Evolutionary conservation across 1,140 invertebrate genomes (phyloP), one percentile per base, ranked within the genome.

Genomic region (Anoplolepis gracilipes): DNA sequence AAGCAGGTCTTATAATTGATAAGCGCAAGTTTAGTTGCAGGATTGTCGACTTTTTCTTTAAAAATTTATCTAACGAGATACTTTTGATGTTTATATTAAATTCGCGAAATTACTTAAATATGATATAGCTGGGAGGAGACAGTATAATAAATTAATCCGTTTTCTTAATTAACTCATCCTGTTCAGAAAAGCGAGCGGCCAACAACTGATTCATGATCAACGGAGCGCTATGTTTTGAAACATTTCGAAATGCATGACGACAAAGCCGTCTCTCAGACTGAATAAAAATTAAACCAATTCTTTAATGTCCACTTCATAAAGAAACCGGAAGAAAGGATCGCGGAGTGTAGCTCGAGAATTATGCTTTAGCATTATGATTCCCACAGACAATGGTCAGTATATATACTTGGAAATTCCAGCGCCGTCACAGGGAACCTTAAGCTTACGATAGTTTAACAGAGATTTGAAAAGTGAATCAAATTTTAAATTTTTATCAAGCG

Each of bases 311-410:
- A 46, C 55, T 28, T 39, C 53, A 28, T 25, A 28, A 75, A 75
- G 49, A 28, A 70, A 75, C 46, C 1, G 19, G 1, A 49, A 36
- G 53, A 59, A 33, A 36, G n/a, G n/a, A 36, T 55, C 49, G 33
- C 42, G 39, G 13, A 39, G 5, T 6, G 39, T 46, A 62, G 49
- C 57, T 49, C 8, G n/a, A 62, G 73, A 88, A 87, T 77, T 69
- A 86, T 75, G 59, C 87, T 87, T 88, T 55, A 67, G 77, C 46
- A 69, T 88, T 87, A 88, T 53, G 25, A 28, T 59, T 25, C 7
- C 42, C 72, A 82, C 42, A 55, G 69, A 88, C 86, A 88, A 87
- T 87, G 62, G 69, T 42, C n/a, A 57, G 55, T 28, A 28, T 75
- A 28, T 75, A 19, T n/a, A 36, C n/a, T 75, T 39, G 75, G 19